phyloP scores from a whole-genome alignment of 2,797 vertebrate species.

The Sphenodon punctatus region DNA sequence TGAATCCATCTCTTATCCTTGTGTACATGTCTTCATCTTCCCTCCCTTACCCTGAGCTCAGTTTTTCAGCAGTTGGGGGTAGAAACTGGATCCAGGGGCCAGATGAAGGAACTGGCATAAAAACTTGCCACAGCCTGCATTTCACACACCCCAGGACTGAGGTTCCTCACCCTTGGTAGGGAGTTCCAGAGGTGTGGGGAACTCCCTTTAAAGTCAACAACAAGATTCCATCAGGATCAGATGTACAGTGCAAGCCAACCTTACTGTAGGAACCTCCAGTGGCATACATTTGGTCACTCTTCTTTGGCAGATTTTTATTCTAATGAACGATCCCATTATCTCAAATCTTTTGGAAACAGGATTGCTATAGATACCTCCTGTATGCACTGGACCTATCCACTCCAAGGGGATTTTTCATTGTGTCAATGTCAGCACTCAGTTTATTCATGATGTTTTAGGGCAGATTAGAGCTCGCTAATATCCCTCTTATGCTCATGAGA shows the following conservation, averaged over 20 bases:
- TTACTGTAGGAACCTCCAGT: not conserved
- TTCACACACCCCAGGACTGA: too few relatives aligned
- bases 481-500: not conserved
- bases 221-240: not conserved
- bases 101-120: too few relatives aligned
- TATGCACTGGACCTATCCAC: not conserved
- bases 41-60: too few relatives aligned
- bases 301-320: not conserved
- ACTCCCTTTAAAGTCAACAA: not conserved
- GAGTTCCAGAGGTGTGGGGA: too few relatives aligned
- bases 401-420: not conserved
- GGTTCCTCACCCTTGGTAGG: too few relatives aligned
- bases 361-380: not conserved
- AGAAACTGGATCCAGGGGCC: too few relatives aligned
- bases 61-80: too few relatives aligned
- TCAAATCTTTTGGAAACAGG: conserved; percentile 14
- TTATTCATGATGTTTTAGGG: conserved; percentile 41
- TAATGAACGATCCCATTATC: not conserved
- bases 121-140: too few relatives aligned
- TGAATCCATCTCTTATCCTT: too few relatives aligned
- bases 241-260: not conserved
- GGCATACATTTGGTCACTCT: not conserved
- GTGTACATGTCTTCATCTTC: too few relatives aligned
- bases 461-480: conserved; percentile 27
- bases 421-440: conserved; percentile 4